Base-by-base conservation (phyloP, 2,113 vertebrate species). In the Neodon shergylaensis region DNA sequence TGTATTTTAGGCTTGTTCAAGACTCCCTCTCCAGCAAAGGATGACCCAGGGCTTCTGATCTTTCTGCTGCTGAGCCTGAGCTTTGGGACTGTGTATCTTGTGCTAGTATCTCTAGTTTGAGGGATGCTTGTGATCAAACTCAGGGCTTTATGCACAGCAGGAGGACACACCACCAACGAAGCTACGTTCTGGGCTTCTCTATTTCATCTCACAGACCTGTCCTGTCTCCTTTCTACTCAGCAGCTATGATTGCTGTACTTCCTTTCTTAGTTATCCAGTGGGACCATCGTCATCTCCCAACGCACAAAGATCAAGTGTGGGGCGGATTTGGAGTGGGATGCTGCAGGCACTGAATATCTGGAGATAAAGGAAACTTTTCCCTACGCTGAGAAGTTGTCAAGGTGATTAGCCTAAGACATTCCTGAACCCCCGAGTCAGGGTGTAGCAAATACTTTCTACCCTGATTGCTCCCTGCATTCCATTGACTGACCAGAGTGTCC, bases 391-490 rank as follows among this genome's bases (percentile, higher is more conserved):
- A 2, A 6, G 44, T 24, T 66, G 16, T 9, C 11, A 49, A 91
- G 31, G 88, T 24, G 9, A 58, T 84, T 33, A 26, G 70, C 7
- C 31, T 31, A 12, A 24, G 33, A 22, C 79, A 16, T 65, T 79
- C n/a, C 21, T 81, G 16, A 36, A 31, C n/a, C 13, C 19, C 11
- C 70, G 33, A 58, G 47, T 17, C n/a, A 14, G 44, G 22, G 21
- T 65, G 9, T 22, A 54, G 14, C 6, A 61, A 68, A 33, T 24
- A 72, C 33, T 42, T 73, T 33, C 12, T 6, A 17, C n/a, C 17
- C 14, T 2, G 22, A 17, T 16, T 14, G 31, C 3, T 24, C 4
- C 36, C 21, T 3, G 10, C 5, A 13, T 44, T 82, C 17, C 2
- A 47, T 8, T 21, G 39, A 47, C 33, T 49, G 31, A 39, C 36